Evolutionary conservation across 2,797 vertebrate species (phyloP).

Genomic region (Erpetoichthys calabaricus): DNA sequence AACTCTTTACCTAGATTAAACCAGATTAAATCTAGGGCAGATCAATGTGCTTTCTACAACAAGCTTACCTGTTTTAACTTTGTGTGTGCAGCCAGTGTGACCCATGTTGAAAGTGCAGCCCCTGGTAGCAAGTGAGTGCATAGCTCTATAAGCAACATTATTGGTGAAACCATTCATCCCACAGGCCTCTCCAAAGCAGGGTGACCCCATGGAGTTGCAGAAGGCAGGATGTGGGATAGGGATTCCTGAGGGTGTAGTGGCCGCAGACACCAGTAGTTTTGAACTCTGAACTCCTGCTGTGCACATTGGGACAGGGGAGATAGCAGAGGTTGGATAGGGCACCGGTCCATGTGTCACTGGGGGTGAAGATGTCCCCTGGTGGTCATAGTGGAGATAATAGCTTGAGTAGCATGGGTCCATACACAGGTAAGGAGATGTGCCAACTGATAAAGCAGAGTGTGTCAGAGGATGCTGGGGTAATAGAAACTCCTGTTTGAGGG

Average conservation of each 20-base stretch:
- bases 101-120: slow-evolving; percentile 55
- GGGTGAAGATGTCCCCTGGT: slow-evolving; percentile 36
- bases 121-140: slow-evolving; percentile 62
- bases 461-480: slow-evolving; percentile 48
- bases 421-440: slow-evolving; percentile 40
- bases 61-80: slow-evolving; percentile 78
- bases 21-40: too few species aligned
- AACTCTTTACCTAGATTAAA: too few species aligned
- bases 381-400: slow-evolving; percentile 59
- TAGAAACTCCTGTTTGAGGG: slow-evolving; percentile 79
- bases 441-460: slow-evolving; percentile 39
- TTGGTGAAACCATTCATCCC: slow-evolving; percentile 50
- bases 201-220: slow-evolving; percentile 60
- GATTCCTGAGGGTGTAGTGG: slow-evolving; percentile 63
- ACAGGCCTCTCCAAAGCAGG: slow-evolving; percentile 71
- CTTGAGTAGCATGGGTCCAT: slow-evolving; percentile 41
- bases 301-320: slow-evolving; percentile 40
- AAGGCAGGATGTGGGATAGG: slow-evolving; percentile 66
- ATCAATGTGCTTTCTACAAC: not conserved
- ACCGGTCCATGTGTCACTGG: slow-evolving; percentile 52
- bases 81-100: slow-evolving; percentile 62
- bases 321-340: slow-evolving; percentile 43
- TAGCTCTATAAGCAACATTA: slow-evolving; percentile 57
- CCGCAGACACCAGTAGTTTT: slow-evolving; percentile 52
- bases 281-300: slow-evolving; percentile 45